Conservation (phyloP, 2,113 vertebrate genomes). For the Microcebus ravelobensis region DNA sequence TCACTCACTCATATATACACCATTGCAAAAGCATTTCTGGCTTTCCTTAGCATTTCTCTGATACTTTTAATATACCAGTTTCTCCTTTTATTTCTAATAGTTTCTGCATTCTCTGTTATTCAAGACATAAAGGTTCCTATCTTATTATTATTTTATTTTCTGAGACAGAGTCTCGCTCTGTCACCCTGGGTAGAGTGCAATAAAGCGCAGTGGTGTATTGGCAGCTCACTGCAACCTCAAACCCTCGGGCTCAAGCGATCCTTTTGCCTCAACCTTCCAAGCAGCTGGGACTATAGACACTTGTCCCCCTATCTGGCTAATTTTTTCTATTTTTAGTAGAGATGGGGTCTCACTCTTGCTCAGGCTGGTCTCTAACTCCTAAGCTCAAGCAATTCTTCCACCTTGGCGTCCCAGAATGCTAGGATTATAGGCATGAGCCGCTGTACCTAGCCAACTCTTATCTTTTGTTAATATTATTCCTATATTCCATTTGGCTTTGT, state of each 20-base stretch:
- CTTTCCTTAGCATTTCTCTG: not conserved
- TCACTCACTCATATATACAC: not conserved
- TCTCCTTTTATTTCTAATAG: not conserved
- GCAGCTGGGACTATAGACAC: not conserved
- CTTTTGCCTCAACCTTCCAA: not conserved
- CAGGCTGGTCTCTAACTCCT: not conserved
- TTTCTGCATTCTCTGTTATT: not conserved
- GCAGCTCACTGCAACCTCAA: no score
- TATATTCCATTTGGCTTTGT: not conserved
- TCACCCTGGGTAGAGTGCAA: no score
- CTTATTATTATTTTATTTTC: not conserved
- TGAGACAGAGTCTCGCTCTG: no score
- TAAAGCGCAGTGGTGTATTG: no score
- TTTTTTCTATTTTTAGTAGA: not conserved
- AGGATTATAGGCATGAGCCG: not conserved
- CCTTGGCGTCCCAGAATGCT: not conserved
- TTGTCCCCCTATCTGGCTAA: not conserved
- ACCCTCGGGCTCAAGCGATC: no score
- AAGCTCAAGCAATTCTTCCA: not conserved
- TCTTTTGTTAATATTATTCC: conserved; percentile 14
- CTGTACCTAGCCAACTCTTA: not conserved
- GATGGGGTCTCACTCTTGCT: not conserved
- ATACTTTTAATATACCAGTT: not conserved
- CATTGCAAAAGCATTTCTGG: not conserved
- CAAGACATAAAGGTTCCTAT: not conserved